Evolutionary conservation across 2,888 invertebrate genomes (phyloP).

Genomic region (Stenolophus ochropezus): DNA sequence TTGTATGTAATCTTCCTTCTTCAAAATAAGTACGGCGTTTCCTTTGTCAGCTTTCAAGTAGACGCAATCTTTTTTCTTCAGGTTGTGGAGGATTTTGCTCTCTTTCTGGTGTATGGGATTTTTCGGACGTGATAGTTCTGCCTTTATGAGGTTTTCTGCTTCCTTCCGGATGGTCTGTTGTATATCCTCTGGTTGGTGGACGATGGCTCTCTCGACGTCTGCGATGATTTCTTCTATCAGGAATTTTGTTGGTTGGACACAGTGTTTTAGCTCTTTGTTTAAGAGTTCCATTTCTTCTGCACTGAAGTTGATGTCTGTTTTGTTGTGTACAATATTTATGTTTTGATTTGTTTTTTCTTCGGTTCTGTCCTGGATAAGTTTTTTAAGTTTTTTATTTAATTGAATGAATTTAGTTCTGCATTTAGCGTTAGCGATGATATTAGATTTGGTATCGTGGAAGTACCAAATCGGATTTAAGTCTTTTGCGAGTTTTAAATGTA

Average conservation of each 20-base stretch:
- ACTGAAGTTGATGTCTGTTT: neutral
- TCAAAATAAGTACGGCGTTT: neutral
- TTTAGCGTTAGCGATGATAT: neutral
- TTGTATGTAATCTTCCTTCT: neutral
- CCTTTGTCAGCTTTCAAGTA: neutral
- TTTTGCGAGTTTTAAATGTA: neutral
- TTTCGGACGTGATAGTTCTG: neutral
- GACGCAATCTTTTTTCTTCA: neutral
- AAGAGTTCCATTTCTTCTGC: neutral
- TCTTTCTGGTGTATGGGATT: neutral
- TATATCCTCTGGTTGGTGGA: neutral
- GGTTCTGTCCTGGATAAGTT: too few relatives aligned
- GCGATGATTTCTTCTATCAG: neutral
- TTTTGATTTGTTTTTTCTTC: too few relatives aligned
- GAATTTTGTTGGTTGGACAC: neutral
- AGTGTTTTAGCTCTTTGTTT: conserved; percentile 3
- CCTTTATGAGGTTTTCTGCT: neutral
- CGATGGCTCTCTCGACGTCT: neutral
- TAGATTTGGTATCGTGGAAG: neutral
- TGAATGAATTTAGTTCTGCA: neutral
- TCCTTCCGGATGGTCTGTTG: neutral
- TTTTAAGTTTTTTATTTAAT: neutral
- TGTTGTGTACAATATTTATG: neutral
- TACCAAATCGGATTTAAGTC: neutral
- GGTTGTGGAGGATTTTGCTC: neutral